phyloP scores from a whole-genome alignment of 1,140 invertebrate species.

The Drosophila parvula region DNA sequence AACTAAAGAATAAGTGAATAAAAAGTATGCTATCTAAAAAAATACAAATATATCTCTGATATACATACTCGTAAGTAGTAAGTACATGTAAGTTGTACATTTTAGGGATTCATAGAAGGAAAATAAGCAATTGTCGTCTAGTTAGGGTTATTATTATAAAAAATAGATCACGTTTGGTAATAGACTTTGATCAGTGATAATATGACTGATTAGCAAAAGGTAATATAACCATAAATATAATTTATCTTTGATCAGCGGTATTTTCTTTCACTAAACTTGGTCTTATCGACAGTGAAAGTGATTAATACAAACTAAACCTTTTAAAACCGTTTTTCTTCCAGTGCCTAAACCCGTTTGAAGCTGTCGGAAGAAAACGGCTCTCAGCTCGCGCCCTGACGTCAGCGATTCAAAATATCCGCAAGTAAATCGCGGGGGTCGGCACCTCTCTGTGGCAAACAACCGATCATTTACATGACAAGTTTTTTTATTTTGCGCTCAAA shows the following conservation, averaged over 20 bases:
- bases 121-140: neutral
- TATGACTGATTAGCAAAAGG: neutral
- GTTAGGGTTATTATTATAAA: neutral
- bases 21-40: too few relatives aligned
- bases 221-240: neutral
- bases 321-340: neutral
- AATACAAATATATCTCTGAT: too few relatives aligned
- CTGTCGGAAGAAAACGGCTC: constrained; percentile 54
- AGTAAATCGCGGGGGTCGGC: constrained; percentile 57
- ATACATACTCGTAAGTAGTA: too few relatives aligned
- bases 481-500: constrained; percentile 36
- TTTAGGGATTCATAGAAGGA: neutral
- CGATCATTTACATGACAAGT: constrained; percentile 70
- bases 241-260: neutral
- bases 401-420: constrained; percentile 55
- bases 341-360: constrained; percentile 55
- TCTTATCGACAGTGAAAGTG: neutral
- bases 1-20: too few relatives aligned
- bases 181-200: neutral
- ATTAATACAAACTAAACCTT: neutral
- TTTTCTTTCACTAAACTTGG: fast-evolving
- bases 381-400: constrained; percentile 51
- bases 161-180: neutral
- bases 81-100: too few relatives aligned
- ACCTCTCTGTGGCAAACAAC: constrained; percentile 38